phyloP scores from a whole-genome alignment of 1,140 invertebrate genomes.

The Sinella curviseta region DNA sequence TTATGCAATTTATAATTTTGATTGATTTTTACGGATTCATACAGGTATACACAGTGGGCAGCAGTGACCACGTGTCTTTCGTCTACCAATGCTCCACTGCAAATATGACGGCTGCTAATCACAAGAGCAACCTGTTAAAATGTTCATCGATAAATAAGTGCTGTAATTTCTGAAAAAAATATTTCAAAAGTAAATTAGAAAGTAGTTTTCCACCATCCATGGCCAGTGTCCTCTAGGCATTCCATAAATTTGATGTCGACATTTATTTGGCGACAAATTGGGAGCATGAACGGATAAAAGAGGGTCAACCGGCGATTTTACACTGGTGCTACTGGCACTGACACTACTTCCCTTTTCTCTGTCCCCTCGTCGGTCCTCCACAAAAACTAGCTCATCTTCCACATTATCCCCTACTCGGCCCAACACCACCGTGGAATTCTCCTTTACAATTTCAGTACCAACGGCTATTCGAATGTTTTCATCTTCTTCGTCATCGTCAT shows the following conservation, averaged over 20 bases:
- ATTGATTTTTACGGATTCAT: too few relatives aligned
- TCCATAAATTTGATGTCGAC: neutral
- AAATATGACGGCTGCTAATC: slow-evolving; percentile 25
- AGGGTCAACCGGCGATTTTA: neutral
- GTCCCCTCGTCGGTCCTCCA: neutral
- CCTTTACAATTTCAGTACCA: neutral
- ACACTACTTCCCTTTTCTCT: neutral
- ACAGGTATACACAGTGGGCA: slow-evolving; percentile 34
- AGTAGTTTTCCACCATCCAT: slow-evolving; percentile 38
- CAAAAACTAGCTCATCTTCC: neutral
- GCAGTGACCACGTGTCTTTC: slow-evolving; percentile 19
- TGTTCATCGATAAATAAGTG: neutral
- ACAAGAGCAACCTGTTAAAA: slow-evolving; percentile 41
- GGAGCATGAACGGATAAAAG: neutral
- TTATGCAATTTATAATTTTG: too few relatives aligned
- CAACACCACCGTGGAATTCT: neutral
- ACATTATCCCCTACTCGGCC: too few relatives aligned
- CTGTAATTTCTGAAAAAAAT: neutral
- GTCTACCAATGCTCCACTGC: slow-evolving; percentile 28
- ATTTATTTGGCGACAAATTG: neutral
- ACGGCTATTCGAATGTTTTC: neutral
- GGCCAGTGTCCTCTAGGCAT: slow-evolving; percentile 40
- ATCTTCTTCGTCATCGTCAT: neutral
- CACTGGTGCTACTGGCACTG: neutral
- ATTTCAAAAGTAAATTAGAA: too few relatives aligned